Conservation (phyloP, 2,888 invertebrate genomes). For the Pyrrhia umbra region DNA sequence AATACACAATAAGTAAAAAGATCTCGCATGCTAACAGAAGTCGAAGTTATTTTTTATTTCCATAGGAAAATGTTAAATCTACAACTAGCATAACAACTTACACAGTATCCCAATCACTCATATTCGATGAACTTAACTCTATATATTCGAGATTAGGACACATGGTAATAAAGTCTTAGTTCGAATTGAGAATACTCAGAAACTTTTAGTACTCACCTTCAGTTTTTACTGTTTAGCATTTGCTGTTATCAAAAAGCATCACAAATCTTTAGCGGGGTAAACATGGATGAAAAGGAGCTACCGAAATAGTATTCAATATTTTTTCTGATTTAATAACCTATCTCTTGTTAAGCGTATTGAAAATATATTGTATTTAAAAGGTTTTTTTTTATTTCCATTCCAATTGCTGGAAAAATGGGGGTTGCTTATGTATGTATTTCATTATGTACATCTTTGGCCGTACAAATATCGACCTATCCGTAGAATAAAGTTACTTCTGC, state of each 20-base stretch:
- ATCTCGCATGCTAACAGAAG: constrained; percentile 58
- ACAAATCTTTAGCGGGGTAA: constrained; percentile 7
- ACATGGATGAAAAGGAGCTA: constrained; percentile 16
- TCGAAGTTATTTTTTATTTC: constrained; percentile 72
- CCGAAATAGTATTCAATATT: constrained; percentile 7
- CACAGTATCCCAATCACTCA: constrained; percentile 62
- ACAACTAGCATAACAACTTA: constrained; percentile 76
- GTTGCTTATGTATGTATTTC: constrained; percentile 22
- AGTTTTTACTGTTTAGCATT: constrained; percentile 16
- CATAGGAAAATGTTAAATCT: constrained; percentile 78
- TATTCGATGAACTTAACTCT: constrained; percentile 31
- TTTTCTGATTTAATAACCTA: background rate
- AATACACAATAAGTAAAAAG: constrained; percentile 55
- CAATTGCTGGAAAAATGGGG: background rate
- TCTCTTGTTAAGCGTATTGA: background rate
- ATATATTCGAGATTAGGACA: constrained; percentile 49
- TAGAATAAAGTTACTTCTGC: no score
- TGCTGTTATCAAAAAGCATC: constrained; percentile 23
- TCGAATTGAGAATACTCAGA: constrained; percentile 44
- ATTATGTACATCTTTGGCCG: constrained; percentile 58
- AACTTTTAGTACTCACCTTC: constrained; percentile 49
- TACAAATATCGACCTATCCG: no score
- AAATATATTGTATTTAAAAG: background rate
- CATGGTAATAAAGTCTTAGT: constrained; percentile 58
- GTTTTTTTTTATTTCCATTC: background rate